Evolutionary conservation across 2,113 vertebrate species (phyloP).

Genomic region (Mirounga angustirostris): DNA sequence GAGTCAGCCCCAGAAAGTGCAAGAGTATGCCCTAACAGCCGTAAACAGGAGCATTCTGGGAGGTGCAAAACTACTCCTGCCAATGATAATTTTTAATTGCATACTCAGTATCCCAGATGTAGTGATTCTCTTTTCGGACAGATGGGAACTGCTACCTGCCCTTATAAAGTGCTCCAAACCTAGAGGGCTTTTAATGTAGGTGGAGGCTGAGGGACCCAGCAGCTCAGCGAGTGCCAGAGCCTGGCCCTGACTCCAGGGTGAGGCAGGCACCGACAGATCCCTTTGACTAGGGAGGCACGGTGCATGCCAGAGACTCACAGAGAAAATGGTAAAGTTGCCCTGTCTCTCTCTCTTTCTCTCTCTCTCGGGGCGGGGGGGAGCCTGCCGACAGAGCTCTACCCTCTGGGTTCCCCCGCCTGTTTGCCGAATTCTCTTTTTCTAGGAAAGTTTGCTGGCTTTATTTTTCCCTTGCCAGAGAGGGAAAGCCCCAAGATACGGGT

Average conservation of each 20-base stretch:
- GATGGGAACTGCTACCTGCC: conserved; percentile 84
- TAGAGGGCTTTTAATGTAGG: conserved; percentile 85
- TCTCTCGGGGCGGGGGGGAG: neutral
- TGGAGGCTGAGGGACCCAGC: conserved; percentile 86
- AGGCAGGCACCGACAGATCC: conserved; percentile 89
- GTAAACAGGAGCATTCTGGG: neutral
- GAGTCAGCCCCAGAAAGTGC: neutral
- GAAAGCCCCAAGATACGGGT: neutral
- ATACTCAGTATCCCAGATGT: conserved; percentile 10
- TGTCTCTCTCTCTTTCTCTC: neutral
- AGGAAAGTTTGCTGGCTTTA: neutral
- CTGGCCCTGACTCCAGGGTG: conserved; percentile 80
- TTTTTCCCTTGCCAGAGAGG: neutral
- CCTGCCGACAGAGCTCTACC: conserved; percentile 33
- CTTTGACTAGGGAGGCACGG: conserved; percentile 78
- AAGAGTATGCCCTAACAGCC: neutral
- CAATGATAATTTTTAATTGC: conserved; percentile 76
- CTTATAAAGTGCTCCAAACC: conserved; percentile 82
- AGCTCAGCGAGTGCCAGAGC: conserved; percentile 80
- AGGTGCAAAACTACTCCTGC: neutral
- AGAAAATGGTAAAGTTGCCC: conserved; percentile 88
- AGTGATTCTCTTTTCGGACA: conserved; percentile 70
- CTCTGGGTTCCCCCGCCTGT: neutral
- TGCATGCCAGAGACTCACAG: conserved; percentile 83
- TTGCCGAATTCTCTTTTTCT: neutral